These are phyloP conservation scores for Moxostoma hubbsi DNA, from an alignment of 2,797 vertebrate species.

Conservation along the genomic window DNA sequence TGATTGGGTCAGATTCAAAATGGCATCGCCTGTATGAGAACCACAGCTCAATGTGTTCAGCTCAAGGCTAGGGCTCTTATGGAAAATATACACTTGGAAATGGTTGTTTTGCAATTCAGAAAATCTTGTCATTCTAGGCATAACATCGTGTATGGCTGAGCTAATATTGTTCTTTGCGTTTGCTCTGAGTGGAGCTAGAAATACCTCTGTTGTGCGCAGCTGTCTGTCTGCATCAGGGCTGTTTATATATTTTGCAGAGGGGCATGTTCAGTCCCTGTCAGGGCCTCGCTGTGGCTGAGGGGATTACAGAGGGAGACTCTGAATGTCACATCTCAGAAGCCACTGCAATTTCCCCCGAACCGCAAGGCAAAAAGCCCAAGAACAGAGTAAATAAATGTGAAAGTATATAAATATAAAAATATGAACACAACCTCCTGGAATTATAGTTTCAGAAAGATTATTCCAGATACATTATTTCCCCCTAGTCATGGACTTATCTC, in stretches of 20 bases:
- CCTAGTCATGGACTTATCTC: constrained; percentile 96
- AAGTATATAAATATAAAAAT: constrained; percentile 55
- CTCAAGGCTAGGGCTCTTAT: not conserved
- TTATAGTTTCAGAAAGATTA: constrained; percentile 94
- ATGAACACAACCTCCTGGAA: constrained; percentile 83
- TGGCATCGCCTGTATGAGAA: not conserved
- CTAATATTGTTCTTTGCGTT: constrained; percentile 52
- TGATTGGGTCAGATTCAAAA: not conserved
- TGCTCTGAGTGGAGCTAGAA: constrained; percentile 33
- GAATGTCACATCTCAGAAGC: constrained; percentile 86
- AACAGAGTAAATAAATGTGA: constrained; percentile 64
- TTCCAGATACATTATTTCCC: constrained; percentile 99
- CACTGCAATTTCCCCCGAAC: constrained; percentile 87
- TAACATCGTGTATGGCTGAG: constrained; percentile 36
- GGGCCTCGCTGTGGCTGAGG: constrained; percentile 75
- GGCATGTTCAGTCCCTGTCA: constrained; percentile 75
- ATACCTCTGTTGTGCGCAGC: constrained; percentile 46
- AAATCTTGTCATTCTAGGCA: constrained; percentile 34
- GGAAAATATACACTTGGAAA: not conserved
- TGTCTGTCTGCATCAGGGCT: constrained; percentile 59
- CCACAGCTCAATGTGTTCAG: constrained; percentile 4
- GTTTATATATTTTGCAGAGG: constrained; percentile 49
- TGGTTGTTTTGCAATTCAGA: constrained; percentile 6
- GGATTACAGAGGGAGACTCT: constrained; percentile 84
- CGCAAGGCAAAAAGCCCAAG: constrained; percentile 84